These are phyloP conservation scores for Fistularia commersonii DNA, from an alignment of 2,797 vertebrate genomes.

Conservation along the genomic window DNA sequence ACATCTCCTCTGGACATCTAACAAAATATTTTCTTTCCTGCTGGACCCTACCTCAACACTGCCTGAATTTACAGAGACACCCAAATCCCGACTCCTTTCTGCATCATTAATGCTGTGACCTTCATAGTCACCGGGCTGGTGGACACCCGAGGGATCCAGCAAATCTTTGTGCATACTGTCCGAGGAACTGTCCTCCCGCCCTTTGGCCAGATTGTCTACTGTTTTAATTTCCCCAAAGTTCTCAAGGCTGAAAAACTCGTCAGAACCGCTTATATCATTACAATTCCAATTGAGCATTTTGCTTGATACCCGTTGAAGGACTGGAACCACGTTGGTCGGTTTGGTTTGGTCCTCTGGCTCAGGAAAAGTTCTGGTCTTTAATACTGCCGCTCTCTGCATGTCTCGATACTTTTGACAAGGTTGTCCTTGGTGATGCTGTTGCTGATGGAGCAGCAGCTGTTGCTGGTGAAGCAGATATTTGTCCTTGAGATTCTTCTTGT, in stretches of 20 bases:
- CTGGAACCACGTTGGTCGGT: constrained; percentile 64
- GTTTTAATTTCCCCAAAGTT: constrained; percentile 84
- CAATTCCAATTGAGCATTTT: constrained; percentile 82
- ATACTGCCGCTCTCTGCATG: constrained; percentile 27
- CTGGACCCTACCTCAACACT: constrained; percentile 19
- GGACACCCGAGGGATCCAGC: constrained; percentile 41
- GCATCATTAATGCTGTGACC: constrained; percentile 18
- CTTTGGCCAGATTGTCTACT: constrained; percentile 76
- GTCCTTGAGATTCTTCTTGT: constrained; percentile 77
- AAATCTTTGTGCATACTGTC: constrained; percentile 47
- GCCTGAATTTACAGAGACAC: constrained; percentile 27
- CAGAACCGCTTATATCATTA: constrained; percentile 78
- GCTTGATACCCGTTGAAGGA: constrained; percentile 71
- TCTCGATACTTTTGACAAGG: constrained; percentile 21
- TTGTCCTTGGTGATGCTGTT: constrained; percentile 49
- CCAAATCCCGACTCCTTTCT: constrained; percentile 15
- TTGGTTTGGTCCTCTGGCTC: constrained; percentile 83
- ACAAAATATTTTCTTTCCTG: constrained; percentile 38
- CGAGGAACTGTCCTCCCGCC: constrained; percentile 20
- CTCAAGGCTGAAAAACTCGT: constrained; percentile 86
- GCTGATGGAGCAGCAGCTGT: constrained; percentile 24
- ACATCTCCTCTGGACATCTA: constrained; percentile 57
- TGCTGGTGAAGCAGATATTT: constrained; percentile 50
- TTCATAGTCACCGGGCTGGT: neutral
- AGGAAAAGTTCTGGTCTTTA: constrained; percentile 58